Evolutionary conservation across 2,797 vertebrate genomes (phyloP).

Genomic region (Ciconia nigra): DNA sequence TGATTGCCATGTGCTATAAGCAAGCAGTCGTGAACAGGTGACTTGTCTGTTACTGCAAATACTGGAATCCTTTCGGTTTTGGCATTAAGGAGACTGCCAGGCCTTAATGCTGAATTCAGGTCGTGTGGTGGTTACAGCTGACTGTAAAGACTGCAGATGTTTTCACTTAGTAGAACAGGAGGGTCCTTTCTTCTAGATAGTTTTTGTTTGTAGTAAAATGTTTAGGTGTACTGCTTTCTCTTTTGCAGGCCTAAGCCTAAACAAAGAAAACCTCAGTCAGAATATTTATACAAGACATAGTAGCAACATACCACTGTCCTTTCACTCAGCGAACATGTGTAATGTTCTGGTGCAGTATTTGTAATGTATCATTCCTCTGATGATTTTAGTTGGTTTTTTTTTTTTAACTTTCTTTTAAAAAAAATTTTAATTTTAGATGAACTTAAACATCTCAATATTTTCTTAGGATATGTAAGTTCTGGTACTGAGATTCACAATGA

Average conservation of each 20-base stretch:
- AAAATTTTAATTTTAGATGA: neutral
- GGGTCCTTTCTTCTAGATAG: neutral
- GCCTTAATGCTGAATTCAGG: neutral
- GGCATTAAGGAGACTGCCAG: neutral
- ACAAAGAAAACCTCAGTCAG: neutral
- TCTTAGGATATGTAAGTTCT: neutral
- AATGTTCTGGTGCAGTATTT: neutral
- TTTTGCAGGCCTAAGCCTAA: neutral
- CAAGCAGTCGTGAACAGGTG: neutral
- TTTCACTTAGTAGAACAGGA: neutral
- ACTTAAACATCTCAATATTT: neutral
- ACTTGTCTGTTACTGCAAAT: neutral
- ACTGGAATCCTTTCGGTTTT: neutral
- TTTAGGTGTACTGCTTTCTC: neutral
- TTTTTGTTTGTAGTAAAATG: neutral
- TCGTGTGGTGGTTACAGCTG: neutral
- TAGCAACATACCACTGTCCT: neutral
- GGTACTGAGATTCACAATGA: neutral
- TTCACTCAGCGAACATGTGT: neutral
- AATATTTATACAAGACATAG: neutral
- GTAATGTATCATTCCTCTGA: neutral
- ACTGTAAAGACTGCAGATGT: neutral
- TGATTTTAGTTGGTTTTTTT: neutral
- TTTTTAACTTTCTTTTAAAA: neutral
- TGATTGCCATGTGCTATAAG: neutral